Evolutionary conservation across 2,113 vertebrate species (phyloP).

Genomic region (Arenaria interpres): DNA sequence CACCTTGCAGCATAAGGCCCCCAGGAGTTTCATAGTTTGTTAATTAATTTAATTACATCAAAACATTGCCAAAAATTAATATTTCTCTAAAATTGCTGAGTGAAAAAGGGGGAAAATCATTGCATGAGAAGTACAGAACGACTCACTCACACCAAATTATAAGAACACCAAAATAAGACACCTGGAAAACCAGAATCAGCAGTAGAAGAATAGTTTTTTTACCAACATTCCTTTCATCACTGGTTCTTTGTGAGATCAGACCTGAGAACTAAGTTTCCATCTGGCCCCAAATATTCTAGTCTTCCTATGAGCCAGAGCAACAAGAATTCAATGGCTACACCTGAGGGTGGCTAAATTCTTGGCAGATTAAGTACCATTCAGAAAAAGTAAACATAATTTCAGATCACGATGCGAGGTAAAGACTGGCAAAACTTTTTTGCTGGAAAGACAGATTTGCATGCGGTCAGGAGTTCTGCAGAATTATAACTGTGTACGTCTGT

Average conservation of each 20-base stretch:
- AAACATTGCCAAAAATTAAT: neutral
- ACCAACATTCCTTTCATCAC: neutral
- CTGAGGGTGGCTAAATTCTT: neutral
- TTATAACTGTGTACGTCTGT: neutral
- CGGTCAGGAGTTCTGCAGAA: neutral
- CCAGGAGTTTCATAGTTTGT: neutral
- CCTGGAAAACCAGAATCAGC: neutral
- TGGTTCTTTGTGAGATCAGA: neutral
- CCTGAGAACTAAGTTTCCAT: neutral
- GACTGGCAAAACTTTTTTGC: neutral
- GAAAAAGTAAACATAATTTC: neutral
- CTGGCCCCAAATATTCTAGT: neutral
- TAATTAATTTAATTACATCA: neutral
- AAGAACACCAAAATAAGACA: neutral
- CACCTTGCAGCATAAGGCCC: neutral
- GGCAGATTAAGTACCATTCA: neutral
- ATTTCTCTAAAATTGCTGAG: neutral
- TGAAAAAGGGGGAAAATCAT: neutral
- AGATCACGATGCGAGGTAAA: neutral
- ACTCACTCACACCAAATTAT: neutral
- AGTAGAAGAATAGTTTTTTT: neutral
- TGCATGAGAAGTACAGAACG: neutral
- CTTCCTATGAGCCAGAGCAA: neutral
- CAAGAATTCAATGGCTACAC: neutral
- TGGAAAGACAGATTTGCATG: neutral